phyloP scores from a whole-genome alignment of 2,888 invertebrate species.

The Eristalis pertinax region DNA sequence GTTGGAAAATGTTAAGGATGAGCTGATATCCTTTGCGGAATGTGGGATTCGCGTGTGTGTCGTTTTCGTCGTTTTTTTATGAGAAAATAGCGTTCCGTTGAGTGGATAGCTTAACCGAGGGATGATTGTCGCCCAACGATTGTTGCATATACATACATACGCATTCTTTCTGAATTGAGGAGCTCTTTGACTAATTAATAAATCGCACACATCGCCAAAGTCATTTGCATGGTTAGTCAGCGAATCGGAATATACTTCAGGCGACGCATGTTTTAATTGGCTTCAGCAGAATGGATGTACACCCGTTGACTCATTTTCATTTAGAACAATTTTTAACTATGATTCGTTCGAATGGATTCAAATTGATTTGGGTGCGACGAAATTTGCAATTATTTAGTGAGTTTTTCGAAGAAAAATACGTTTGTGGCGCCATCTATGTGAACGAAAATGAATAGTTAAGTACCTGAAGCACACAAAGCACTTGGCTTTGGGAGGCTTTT shows the following conservation, averaged over 20 bases:
- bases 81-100: conserved; percentile 50
- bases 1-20: conserved; percentile 41
- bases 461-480: no score
- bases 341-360: background rate
- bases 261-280: background rate
- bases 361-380: no score
- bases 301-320: background rate
- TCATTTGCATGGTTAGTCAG: background rate
- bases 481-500: no score
- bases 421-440: no score
- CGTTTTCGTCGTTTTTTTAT: conserved; percentile 9
- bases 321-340: background rate
- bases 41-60: conserved; percentile 30
- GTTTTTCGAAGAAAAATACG: no score
- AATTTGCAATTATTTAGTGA: no score
- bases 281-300: background rate
- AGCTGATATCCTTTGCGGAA: conserved; percentile 47
- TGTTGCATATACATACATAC: conserved; percentile 17
- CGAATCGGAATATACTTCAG: background rate
- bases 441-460: no score
- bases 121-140: conserved; percentile 28
- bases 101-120: conserved; percentile 22
- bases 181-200: background rate
- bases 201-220: background rate
- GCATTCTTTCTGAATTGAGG: background rate